phyloP scores from a whole-genome alignment of 2,113 vertebrate species.

The Carassius auratus region DNA sequence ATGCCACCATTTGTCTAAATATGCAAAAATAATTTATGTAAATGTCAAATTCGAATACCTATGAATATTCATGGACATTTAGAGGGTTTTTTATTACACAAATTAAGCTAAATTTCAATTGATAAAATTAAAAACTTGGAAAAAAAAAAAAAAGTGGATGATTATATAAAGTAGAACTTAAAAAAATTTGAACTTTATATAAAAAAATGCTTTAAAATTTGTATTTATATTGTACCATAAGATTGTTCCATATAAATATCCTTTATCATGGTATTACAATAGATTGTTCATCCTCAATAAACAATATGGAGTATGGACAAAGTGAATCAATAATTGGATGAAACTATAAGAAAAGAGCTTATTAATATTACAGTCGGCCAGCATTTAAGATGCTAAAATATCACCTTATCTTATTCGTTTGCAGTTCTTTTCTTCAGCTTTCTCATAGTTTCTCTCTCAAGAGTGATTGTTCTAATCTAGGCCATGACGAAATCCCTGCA shows the following conservation, averaged over 20 bases:
- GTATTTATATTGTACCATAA: neutral
- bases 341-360: constrained; percentile 6
- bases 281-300: neutral
- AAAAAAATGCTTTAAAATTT: neutral
- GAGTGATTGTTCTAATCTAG: constrained; percentile 55
- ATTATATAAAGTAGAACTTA: neutral
- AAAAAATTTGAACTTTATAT: no score
- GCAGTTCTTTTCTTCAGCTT: neutral
- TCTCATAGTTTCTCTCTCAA: neutral
- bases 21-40: neutral
- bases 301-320: neutral
- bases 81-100: neutral
- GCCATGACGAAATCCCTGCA: constrained; percentile 57
- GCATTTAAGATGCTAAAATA: constrained; percentile 7
- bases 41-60: neutral
- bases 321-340: neutral
- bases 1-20: neutral
- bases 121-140: neutral
- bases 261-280: neutral
- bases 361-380: constrained; percentile 9
- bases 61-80: neutral
- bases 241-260: neutral
- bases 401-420: constrained; percentile 11
- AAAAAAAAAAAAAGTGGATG: neutral
- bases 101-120: neutral